Base-by-base conservation (phyloP, 2,888 invertebrate genomes). In the Tanypteryx hageni region DNA sequence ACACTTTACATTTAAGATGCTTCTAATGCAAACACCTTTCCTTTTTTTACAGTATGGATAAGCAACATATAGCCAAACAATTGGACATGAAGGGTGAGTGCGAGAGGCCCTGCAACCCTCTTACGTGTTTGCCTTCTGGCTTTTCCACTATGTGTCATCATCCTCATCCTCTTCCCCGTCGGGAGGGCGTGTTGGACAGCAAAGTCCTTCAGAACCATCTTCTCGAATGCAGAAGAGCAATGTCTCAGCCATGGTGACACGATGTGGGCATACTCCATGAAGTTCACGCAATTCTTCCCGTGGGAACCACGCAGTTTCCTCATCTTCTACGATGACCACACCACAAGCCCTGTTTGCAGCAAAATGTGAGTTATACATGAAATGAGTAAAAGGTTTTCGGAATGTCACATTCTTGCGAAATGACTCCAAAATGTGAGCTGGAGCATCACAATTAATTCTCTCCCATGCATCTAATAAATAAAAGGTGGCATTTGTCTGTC, bases 301-400 rank as follows among this genome's bases (percentile, higher is more conserved):
- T 0, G 98, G 98, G 95, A 98, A 99, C 98, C 98, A 98, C 9
- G 98, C 98, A 93, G 98, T 97, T 94, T 98, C 98, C 93, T 98
- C 97, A 94, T 98, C 98, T 92, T 98, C 98, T 93, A 99, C 97
- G 92, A 98, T 96, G 44, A 97, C 96, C 93, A 97, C 96, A 92
- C 98, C 98, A 94, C 97, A 97, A 93, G 97, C 96, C 95, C 98
- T 98, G 95, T 44, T 44, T 44, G 44, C 44, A 44, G 5, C 5
- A n/a, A 95, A 95, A 93, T 89, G 27, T 93, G 44, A 18, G 18
- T 57, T 92, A 57, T 81, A 82, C 31, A 92, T 14, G 56, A 89
- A 27, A 89, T 14, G 13, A 10, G 5, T 18, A n/a, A 8, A 68
- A 68, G 9, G 68, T n/a, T 76, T 76, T n/a, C n/a, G 10, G n/a